Percentiles rank a stretch among this genome's conserved stretches.
These are phyloP conservation scores for Dryococelus australis DNA, from an alignment of 2,888 invertebrate genomes.

Conservation along the genomic window DNA sequence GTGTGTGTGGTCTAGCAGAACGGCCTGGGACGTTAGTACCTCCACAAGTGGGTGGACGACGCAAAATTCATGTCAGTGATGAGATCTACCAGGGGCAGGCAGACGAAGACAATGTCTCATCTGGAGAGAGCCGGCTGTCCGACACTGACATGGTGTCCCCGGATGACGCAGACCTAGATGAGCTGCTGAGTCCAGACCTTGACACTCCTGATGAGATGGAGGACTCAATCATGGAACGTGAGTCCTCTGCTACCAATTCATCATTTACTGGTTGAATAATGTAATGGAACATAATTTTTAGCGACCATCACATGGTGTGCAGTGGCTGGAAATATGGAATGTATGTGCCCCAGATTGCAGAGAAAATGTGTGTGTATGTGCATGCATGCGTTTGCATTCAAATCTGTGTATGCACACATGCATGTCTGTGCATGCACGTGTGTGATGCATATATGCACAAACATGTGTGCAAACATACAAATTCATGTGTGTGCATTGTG, in stretches of 20 bases:
- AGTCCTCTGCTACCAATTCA: constrained; percentile 41
- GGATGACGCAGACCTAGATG: constrained; percentile 59
- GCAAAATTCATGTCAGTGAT: constrained; percentile 55
- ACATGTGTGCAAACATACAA: too few species aligned
- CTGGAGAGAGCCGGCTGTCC: constrained; percentile 38
- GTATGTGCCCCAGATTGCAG: not conserved
- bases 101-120: constrained; percentile 41
- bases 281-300: not conserved
- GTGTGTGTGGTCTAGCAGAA: constrained; percentile 45
- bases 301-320: too few species aligned
- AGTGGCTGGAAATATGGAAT: not conserved
- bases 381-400: too few species aligned
- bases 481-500: too few species aligned
- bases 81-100: constrained; percentile 54
- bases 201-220: constrained; percentile 61
- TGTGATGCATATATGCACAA: too few species aligned
- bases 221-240: constrained; percentile 58
- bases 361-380: too few species aligned
- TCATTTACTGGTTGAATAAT: not conserved
- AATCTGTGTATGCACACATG: too few species aligned
- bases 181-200: constrained; percentile 57
- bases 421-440: too few species aligned
- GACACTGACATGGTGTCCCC: constrained; percentile 50
- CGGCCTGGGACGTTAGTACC: constrained; percentile 50
- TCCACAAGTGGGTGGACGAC: constrained; percentile 43